phyloP scores from a whole-genome alignment of 2,113 vertebrate species.

The Zootoca vivipara region DNA sequence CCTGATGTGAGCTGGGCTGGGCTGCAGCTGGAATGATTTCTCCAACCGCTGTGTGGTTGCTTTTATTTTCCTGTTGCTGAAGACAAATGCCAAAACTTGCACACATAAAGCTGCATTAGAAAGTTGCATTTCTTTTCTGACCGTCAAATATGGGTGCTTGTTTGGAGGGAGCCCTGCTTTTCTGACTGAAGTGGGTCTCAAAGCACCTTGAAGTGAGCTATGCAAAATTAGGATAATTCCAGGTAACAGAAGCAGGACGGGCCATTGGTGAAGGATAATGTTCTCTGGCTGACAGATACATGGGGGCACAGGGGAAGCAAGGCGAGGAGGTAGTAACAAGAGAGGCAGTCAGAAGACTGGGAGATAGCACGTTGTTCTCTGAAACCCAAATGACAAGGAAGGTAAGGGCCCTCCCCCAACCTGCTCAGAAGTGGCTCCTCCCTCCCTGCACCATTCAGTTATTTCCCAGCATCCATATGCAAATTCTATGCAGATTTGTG shows the following conservation, averaged over 20 bases:
- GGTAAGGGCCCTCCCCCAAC: neutral
- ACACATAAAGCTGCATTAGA: too few species aligned
- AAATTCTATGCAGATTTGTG: neutral
- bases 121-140: neutral
- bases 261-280: conserved; percentile 24
- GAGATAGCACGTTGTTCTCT: neutral
- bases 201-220: conserved; percentile 25
- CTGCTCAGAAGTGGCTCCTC: neutral
- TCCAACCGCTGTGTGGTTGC: too few species aligned
- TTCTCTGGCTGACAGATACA: conserved; percentile 36
- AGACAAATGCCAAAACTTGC: too few species aligned
- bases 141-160: neutral
- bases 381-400: neutral
- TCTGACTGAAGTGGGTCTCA: neutral
- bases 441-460: too few species aligned
- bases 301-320: conserved; percentile 20
- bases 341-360: neutral
- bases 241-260: too few species aligned
- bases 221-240: conserved; percentile 49
- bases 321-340: neutral
- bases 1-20: too few species aligned
- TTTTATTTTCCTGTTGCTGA: too few species aligned
- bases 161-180: neutral
- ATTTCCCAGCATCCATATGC: neutral
- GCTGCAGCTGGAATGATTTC: too few species aligned